phyloP scores from a whole-genome alignment of 2,113 vertebrate species.

The human (Homo sapiens) region DNA sequence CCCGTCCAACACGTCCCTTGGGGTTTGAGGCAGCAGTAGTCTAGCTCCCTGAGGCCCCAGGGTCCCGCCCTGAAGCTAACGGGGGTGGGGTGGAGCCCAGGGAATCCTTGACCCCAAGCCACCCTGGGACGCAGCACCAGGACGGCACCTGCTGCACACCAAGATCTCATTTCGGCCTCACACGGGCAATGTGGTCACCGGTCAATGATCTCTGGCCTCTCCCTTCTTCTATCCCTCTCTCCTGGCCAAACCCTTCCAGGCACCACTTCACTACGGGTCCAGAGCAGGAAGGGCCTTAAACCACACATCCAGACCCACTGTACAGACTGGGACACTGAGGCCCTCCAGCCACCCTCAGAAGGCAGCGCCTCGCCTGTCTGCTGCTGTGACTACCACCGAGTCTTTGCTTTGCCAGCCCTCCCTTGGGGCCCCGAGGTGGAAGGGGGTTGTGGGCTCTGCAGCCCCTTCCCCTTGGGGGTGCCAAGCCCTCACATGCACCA shows the following conservation, averaged over 20 bases:
- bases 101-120: background rate
- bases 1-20: background rate
- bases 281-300: background rate
- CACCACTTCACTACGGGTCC: too few relatives aligned
- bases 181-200: background rate
- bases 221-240: background rate
- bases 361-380: fast-evolving
- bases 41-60: background rate
- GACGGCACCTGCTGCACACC: background rate
- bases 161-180: background rate
- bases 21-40: background rate
- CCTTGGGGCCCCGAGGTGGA: background rate
- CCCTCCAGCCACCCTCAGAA: background rate
- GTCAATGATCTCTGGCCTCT: background rate
- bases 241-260: background rate
- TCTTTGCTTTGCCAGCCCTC: background rate
- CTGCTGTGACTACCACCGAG: background rate
- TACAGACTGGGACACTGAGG: background rate
- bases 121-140: background rate
- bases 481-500: fast-evolving
- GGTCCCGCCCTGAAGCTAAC: background rate
- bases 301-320: background rate
- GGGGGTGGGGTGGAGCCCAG: background rate
- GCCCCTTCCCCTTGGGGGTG: background rate
- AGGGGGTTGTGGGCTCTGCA: background rate